Conservation (phyloP, 2,888 invertebrate genomes). For the Euzetes globulus region DNA sequence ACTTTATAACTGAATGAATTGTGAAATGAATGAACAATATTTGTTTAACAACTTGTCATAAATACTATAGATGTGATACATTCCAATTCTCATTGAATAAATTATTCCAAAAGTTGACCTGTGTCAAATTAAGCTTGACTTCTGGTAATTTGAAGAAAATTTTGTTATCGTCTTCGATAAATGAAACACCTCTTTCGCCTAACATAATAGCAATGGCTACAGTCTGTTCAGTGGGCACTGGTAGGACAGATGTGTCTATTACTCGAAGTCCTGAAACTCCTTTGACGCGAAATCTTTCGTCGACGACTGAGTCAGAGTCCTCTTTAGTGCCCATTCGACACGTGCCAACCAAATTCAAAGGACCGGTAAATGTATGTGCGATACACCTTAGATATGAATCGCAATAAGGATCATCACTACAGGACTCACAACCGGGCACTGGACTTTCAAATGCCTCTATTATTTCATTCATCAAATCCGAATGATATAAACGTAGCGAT, state of each 20-base stretch:
- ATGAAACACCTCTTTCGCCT: not conserved
- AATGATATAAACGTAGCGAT: no score
- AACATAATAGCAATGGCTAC: not conserved
- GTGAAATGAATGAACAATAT: no score
- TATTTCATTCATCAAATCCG: no score
- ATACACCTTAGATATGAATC: not conserved
- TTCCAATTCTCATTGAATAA: no score
- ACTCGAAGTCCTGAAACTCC: conserved; percentile 70
- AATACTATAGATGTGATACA: no score
- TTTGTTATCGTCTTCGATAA: not conserved
- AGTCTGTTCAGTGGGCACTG: not conserved
- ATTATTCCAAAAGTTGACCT: no score
- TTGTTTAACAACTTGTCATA: no score
- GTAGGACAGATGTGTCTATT: conserved; percentile 62
- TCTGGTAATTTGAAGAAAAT: not conserved
- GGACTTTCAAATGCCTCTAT: no score
- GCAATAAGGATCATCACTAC: no score
- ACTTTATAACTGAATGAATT: no score
- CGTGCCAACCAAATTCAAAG: not conserved
- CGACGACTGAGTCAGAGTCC: not conserved
- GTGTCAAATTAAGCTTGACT: no score
- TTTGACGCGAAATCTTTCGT: not conserved
- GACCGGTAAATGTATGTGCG: not conserved
- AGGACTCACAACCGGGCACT: no score
- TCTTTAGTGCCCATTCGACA: not conserved